Evolutionary conservation across 2,797 vertebrate species (phyloP).

Genomic region (Podargus strigoides): DNA sequence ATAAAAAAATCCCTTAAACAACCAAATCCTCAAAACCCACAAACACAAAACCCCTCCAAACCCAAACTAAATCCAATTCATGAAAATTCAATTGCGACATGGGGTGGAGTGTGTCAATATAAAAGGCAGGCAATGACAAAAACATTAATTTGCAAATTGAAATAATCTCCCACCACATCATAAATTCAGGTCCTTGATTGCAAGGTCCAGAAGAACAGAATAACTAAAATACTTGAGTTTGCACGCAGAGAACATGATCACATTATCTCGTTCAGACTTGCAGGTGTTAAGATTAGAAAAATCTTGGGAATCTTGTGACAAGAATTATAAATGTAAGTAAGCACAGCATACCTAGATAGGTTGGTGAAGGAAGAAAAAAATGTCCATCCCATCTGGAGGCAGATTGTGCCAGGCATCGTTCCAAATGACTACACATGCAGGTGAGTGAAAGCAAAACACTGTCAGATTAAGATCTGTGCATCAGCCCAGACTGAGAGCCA

Average conservation of each 20-base stretch:
- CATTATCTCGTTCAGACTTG: not conserved
- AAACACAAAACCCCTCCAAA: too few relatives aligned
- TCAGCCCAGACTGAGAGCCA: not conserved
- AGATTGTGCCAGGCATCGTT: not conserved
- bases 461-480: not conserved
- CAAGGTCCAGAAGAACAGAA: not conserved
- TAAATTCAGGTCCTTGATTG: not conserved
- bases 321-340: not conserved
- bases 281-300: conserved; percentile 10
- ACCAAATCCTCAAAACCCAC: not conserved
- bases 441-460: not conserved
- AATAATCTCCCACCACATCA: not conserved
- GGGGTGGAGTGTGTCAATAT: not conserved
- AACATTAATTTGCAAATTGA: not conserved
- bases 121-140: not conserved
- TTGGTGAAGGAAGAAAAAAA: not conserved
- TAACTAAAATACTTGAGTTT: not conserved
- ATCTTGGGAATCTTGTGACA: not conserved
- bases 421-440: not conserved
- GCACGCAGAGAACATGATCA: not conserved
- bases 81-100: not conserved
- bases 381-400: not conserved
- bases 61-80: not conserved
- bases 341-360: not conserved
- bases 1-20: too few relatives aligned